Conservation (phyloP, 1,140 invertebrate species). For the Anastrepha ludens region DNA sequence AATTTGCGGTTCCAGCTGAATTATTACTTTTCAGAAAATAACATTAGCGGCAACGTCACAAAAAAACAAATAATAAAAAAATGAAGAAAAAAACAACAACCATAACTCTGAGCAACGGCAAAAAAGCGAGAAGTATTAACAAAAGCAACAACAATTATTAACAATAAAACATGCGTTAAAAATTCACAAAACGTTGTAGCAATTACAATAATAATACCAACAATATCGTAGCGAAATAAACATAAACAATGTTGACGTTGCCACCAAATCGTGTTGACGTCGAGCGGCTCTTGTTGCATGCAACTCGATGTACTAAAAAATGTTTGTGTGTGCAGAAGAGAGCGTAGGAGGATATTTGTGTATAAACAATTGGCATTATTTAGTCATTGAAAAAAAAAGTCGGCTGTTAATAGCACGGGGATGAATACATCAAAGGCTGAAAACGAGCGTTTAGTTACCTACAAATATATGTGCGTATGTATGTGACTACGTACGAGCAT, state of each 20-base stretch:
- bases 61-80: not conserved
- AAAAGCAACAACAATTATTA: not conserved
- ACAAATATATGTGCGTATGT: too few species aligned
- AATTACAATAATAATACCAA: slow-evolving; percentile 28
- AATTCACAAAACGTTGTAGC: not conserved
- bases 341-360: not conserved
- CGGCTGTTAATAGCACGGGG: too few species aligned
- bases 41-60: not conserved
- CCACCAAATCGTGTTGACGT: not conserved
- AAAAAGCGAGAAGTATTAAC: too few species aligned
- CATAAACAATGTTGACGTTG: not conserved
- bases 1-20: slow-evolving; percentile 35
- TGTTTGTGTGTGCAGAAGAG: not conserved
- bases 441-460: too few species aligned
- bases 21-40: slow-evolving; percentile 34
- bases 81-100: too few species aligned
- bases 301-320: not conserved
- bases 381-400: too few species aligned
- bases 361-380: too few species aligned
- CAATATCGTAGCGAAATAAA: not conserved
- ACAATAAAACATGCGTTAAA: slow-evolving; percentile 4
- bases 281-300: not conserved
- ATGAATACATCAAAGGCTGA: too few species aligned
- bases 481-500: too few species aligned
- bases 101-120: too few species aligned